Base-by-base conservation (phyloP, 2,888 invertebrate genomes). In the Drosophila limbata region DNA sequence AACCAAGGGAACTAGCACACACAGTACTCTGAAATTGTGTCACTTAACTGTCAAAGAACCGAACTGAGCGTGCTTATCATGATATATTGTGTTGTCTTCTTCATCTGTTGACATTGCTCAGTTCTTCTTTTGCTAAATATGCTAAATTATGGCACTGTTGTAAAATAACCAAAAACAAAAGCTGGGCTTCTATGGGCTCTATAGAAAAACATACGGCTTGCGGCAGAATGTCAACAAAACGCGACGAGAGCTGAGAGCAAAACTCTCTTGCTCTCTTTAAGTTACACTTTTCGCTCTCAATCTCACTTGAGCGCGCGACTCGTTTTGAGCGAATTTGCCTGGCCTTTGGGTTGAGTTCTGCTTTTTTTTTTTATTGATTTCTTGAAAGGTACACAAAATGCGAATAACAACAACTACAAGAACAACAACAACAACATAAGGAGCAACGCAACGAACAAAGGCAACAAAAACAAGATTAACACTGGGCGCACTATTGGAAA, bases 331-430 rank as follows among this genome's bases (percentile, higher is more conserved):
- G 87, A 86, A 82, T 82, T 81, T 83, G 73, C 71, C 62, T 81
- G 80, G 79, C 75, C 81, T 77, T 72, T 80, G 69, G 75, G 74
- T 56, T 76, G 79, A 72, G 78, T 74, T 79, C 83, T 90, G 86
- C 83, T 90, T 90, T 90, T 82, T 82, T 78, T 73, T 86, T 90
- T 90, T 91, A 91, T 91, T 90, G 91, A 91, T 91, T 91, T 90
- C 84, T 90, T 90, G 85, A 90, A 91, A 91, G 90, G 84, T 89
- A 88, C 88, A 88, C 88, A 89, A 90, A 89, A 88, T 86, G 88
- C 85, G 81, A 86, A 86, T 83, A 88, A 80, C 82, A 89, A 80
- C 81, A 86, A 78, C 73, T 74, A 73, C 69, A 69, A 56, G 63
- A 74, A 56, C 60, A 62, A 51, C 48, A 59, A 39, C 55, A 61